phyloP scores from a whole-genome alignment of 2,797 vertebrate genomes.

The Huso huso region DNA sequence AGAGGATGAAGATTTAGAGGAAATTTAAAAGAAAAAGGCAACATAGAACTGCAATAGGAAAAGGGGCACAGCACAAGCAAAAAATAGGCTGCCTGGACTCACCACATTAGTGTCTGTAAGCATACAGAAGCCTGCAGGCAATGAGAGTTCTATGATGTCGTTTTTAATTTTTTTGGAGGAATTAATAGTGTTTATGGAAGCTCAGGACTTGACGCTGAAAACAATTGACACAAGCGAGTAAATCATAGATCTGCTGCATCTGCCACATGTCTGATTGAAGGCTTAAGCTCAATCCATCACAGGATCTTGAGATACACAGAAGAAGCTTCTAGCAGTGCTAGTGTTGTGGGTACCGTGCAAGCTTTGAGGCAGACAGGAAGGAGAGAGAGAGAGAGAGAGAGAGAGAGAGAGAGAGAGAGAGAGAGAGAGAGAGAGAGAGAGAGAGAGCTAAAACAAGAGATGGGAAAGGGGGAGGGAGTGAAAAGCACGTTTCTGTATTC shows the following conservation, averaged over 20 bases:
- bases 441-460: neutral
- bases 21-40: too few species aligned
- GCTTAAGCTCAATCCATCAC: constrained; percentile 6
- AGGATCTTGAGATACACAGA: constrained; percentile 1
- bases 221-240: constrained; percentile 6
- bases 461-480: constrained; percentile 6
- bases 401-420: neutral
- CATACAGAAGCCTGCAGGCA: constrained; percentile 11
- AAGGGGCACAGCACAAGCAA: neutral
- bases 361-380: constrained; percentile 30
- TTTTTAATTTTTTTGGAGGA: constrained; percentile 4
- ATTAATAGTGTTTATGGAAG: constrained; percentile 1
- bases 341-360: neutral
- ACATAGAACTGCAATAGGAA: too few species aligned
- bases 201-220: constrained; percentile 1
- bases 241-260: constrained; percentile 13
- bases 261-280: constrained; percentile 6
- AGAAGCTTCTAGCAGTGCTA: constrained; percentile 4
- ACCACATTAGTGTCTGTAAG: neutral
- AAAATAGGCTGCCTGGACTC: neutral
- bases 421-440: neutral
- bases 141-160: constrained; percentile 6
- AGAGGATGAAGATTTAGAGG: too few species aligned
- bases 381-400: constrained; percentile 6
- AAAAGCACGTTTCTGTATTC: neutral